Base-by-base conservation (phyloP, 2,113 vertebrate species). In the Mus pahari region DNA sequence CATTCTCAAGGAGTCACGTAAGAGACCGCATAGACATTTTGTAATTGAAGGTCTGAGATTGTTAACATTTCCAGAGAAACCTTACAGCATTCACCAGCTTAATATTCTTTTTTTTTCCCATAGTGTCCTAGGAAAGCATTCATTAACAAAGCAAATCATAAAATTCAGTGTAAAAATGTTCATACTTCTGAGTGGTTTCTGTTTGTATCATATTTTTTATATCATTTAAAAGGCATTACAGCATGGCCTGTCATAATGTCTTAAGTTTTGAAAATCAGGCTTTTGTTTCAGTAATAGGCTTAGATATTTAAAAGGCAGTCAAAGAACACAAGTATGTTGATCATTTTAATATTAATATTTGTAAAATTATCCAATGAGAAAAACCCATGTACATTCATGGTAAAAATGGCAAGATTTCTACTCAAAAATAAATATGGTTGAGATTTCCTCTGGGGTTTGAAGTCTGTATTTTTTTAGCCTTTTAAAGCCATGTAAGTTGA, bases 371-470 rank as follows among this genome's bases (percentile, higher is more conserved):
- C 6, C 33, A 86, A 39, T 71, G 64, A 77, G 62, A 84, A 95
- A 66, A 83, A 78, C 55, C 86, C 11, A 48, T 81, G 7, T 73
- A 60, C n/a, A 78, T 88, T 90, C 87, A 26, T 91, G 48, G 24
- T 62, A 90, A 94, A 83, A 94, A 82, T 91, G 36, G 68, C 36
- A 79, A 74, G 36, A 77, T 91, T 82, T 83, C 39, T 84, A 62
- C 84, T 50, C 31, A 94, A 96, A 90, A 90, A 90, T 88, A 94
- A 90, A 64, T 36, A 90, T 36, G 74, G 93, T 16, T 74, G 78
- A 58, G 39, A 84, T 92, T 86, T 95, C 42, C 58, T 33, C 62
- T 92, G n/a, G 64, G 81, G 8, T 78, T 74, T 94, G n/a, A 87
- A 87, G 71, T 94, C 39, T 92, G 78, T 64, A 31, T 83, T 88